Percentiles rank a stretch among this genome's conserved stretches.
These are phyloP conservation scores for Enteromius unitaeniatus DNA, from an alignment of 2,797 vertebrate genomes.

Conservation along the genomic window DNA sequence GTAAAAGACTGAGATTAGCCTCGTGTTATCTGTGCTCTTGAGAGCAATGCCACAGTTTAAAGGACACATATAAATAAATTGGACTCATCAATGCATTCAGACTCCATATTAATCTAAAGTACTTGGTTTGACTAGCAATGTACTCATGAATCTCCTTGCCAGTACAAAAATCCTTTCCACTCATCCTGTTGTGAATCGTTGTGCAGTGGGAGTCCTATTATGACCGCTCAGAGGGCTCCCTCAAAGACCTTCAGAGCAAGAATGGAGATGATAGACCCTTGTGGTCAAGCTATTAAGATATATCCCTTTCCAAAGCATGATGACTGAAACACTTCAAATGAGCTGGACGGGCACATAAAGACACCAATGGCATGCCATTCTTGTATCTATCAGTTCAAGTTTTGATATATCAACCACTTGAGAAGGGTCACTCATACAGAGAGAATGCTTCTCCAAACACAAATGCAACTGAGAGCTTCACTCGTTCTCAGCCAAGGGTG, in stretches of 20 bases:
- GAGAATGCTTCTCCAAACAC: constrained; percentile 63
- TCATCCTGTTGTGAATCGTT: constrained; percentile 80
- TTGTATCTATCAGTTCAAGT: constrained; percentile 86
- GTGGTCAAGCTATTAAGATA: constrained; percentile 86
- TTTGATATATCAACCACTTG: constrained; percentile 84
- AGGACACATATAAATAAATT: constrained; percentile 85
- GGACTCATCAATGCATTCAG: constrained; percentile 76
- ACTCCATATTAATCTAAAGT: constrained; percentile 82
- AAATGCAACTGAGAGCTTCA: constrained; percentile 60
- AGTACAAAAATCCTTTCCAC: constrained; percentile 79
- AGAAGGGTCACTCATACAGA: constrained; percentile 66
- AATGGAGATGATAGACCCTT: constrained; percentile 82
- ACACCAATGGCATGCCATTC: constrained; percentile 78
- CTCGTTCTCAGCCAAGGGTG: constrained; percentile 77
- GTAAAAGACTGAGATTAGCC: constrained; percentile 84
- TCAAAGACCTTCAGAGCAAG: constrained; percentile 81
- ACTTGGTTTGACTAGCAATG: constrained; percentile 79
- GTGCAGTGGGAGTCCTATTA: constrained; percentile 80
- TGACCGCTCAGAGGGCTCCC: constrained; percentile 79
- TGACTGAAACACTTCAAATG: constrained; percentile 83
- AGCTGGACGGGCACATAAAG: constrained; percentile 75
- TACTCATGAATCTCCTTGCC: constrained; percentile 79
- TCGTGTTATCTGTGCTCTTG: constrained; percentile 71
- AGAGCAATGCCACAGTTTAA: constrained; percentile 75
- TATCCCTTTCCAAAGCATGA: constrained; percentile 78